Conservation (phyloP, 53 echinoderm and acorn worm genomes). For the Hippasteria phrygiana region DNA sequence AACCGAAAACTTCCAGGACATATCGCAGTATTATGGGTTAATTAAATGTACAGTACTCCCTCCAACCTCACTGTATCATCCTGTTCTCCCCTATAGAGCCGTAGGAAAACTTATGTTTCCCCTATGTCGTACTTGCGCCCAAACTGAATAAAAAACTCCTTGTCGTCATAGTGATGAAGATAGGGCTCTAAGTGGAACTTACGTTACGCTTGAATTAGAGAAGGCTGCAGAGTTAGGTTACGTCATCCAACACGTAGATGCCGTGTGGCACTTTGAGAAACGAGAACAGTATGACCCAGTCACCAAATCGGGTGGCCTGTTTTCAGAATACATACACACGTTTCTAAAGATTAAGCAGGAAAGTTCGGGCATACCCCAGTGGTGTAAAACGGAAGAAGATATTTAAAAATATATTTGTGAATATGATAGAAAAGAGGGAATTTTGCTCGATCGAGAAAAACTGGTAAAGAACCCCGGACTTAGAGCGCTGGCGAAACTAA, state of each 20-base stretch:
- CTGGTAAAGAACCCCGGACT: conserved; percentile 74
- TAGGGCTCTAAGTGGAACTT: conserved; percentile 52
- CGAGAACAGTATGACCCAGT: conserved; percentile 28
- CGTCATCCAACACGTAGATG: conserved; percentile 42
- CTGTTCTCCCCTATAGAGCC: conserved; percentile 41
- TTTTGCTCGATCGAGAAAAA: conserved; percentile 54
- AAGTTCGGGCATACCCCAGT: conserved; percentile 66
- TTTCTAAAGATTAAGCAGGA: conserved; percentile 77
- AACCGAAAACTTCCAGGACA: conserved; percentile 15
- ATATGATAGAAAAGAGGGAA: conserved; percentile 66
- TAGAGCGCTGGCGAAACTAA: conserved; percentile 72
- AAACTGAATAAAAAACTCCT: conserved; percentile 26
- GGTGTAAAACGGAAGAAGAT: conserved; percentile 72
- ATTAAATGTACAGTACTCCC: conserved; percentile 46
- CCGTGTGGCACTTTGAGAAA: conserved; percentile 77
- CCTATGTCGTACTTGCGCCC: conserved; percentile 33
- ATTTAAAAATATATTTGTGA: conserved; percentile 44
- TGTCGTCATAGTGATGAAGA: conserved; percentile 64
- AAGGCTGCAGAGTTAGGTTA: conserved; percentile 72
- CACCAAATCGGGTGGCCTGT: conserved; percentile 58
- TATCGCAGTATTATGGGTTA: conserved; percentile 33
- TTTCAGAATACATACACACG: conserved; percentile 72
- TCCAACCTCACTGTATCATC: conserved; percentile 12
- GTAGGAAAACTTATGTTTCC: conserved; percentile 36
- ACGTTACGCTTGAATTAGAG: conserved; percentile 68